Base-by-base conservation (phyloP, 2,888 invertebrate species). In the Coenonympha arcania region DNA sequence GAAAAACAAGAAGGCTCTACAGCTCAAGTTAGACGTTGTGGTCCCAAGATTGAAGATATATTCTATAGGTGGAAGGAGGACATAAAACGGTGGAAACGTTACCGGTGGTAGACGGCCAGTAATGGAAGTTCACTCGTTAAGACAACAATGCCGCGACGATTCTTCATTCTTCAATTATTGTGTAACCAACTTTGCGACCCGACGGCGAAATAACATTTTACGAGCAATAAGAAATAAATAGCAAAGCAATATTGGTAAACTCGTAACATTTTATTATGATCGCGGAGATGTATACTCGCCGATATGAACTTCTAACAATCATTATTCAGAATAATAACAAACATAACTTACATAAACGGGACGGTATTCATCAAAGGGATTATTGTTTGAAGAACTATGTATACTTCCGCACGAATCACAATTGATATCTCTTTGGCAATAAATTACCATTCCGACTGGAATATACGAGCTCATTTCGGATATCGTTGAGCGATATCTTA, bases 351-450 rank as follows among this genome's bases (percentile, higher is more conserved):
- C 20, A 30, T 31, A 42, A 42, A 42, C 42, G 11, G 42, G 19
- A 31, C 19, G 31, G 13, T 31, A 42, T 42, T 42, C 42, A 42
- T 42, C 42, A 42, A 42, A 42, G 30, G 42, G 30, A 42, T 31
- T 31, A 42, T 30, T 30, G 28, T 42, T 31, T 44, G 34, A 44
- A 44, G 44, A 43, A 30, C 19, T 34, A 34, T 44, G 44, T 24
- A 24, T 34, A 18, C 26, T 34, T 44, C 44, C 44, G 24, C 20
- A 33, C 44, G 33, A 34, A 44, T 44, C 44, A 44, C 33, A 24
- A 44, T 44, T 44, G 44, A 44, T 44, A 44, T 44, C 34, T 34
- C 44, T 33, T 43, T 24, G 34, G 44, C 34, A 33, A 44, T 44
- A 44, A 34, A 44, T 44, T 26, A 24, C 44, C 13, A 15, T 22